Evolutionary conservation across 2,888 invertebrate species (phyloP), one percentile per base, ranked within the genome.

Genomic region (Leptogaster cylindrica): DNA sequence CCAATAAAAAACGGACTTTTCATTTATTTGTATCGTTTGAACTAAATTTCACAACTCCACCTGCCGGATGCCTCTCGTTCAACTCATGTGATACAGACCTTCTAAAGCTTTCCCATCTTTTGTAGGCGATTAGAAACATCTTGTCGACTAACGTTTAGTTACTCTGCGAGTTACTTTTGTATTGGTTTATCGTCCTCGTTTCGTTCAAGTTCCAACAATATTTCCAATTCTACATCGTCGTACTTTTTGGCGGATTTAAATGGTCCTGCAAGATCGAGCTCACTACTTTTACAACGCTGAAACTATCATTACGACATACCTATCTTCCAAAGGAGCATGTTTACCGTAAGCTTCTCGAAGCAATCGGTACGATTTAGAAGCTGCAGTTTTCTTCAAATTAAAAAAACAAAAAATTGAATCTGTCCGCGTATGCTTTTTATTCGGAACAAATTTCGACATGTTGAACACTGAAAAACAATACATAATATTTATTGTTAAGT

Each of bases 181-280:
- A 1, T 46, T 46, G 14, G 1, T 10, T 7, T 4, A 12, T 46
- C 18, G 10, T 72, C 69, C 68, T 70, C 69, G 63, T n/a, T n/a
- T n/a, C n/a, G n/a, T n/a, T n/a, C n/a, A n/a, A n/a, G n/a, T n/a
- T 70, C 69, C 33, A 72, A 52, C 39, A 70, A 65, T 36, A 58
- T 68, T 55, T 69, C 64, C 66, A 69, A 69, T 68, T 70, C 68
- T 8, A 8, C 65, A 33, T 71, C 65, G 10, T 68, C 67, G 66
- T 23, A 68, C 63, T 48, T 63, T 66, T 65, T 63, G 44, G 36
- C 28, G 14, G 20, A 1, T 36, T 52, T 5, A 16, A 23, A 8
- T 20, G 70, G 64, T 70, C 67, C 70, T 63, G 36, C 46, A 10
- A 65, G 14, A 23, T 69, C 68, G 52, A 71, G 69, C 67, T 71